Conservation (phyloP, 2,113 vertebrate genomes). For the Oncorhynchus nerka region DNA sequence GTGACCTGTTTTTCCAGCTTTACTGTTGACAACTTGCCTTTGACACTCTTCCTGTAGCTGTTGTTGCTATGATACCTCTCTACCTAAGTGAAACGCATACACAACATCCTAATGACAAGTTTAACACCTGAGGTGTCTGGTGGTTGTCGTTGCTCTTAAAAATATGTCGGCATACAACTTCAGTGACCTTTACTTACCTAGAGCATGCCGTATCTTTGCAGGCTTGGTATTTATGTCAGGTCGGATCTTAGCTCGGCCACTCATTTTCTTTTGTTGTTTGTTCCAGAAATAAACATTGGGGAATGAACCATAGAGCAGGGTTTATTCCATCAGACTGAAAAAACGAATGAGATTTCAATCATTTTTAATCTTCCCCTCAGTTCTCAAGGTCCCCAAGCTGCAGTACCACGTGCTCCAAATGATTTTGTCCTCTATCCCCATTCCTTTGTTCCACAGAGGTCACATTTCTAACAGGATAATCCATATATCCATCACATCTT, state of each 20-base stretch:
- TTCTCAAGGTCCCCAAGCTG: too few species aligned
- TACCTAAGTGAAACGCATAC: neutral
- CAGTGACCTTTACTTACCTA: conserved; percentile 10
- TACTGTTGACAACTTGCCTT: neutral
- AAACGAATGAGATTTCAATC: conserved; percentile 52
- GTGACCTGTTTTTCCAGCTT: conserved; percentile 3
- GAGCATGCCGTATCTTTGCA: neutral
- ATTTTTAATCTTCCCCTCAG: conserved; percentile 36
- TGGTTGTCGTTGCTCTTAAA: neutral
- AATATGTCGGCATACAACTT: neutral
- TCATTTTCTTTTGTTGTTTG: neutral
- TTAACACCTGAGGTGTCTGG: neutral
- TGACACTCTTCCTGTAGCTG: neutral
- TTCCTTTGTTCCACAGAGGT: conserved; percentile 33
- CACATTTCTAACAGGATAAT: conserved; percentile 36
- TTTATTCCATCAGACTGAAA: conserved; percentile 21
- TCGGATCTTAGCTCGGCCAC: neutral
- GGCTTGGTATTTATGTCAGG: conserved; percentile 9
- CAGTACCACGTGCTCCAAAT: too few species aligned
- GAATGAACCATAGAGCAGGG: conserved; percentile 3
- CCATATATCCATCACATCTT: conserved; percentile 10
- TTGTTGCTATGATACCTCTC: neutral
- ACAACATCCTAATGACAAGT: too few species aligned
- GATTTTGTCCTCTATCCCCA: conserved; percentile 27
- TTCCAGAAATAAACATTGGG: conserved; percentile 24